Evolutionary conservation across 2,888 invertebrate genomes (phyloP), one percentile per base, ranked within the genome.

Genomic region (Myopa tessellatipennis): DNA sequence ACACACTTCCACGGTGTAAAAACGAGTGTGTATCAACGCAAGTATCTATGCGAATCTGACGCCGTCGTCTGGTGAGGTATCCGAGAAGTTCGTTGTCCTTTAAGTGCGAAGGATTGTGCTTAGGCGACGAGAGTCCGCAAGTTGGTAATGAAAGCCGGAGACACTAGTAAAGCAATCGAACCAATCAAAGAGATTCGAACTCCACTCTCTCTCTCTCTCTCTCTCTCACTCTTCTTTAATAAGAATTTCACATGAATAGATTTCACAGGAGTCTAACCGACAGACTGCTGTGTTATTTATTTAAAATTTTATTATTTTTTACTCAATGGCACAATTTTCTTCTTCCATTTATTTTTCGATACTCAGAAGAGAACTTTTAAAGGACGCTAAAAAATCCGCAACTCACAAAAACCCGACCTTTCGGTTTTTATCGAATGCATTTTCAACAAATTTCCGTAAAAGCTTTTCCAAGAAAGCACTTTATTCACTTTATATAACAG

Each of bases 131-230:
- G 61, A 36, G 60, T 68, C 36, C 55, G 68, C 79, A 80, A 82
- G 82, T 83, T 58, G 69, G 73, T 60, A 73, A 74, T 69, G 83
- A 83, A 80, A 81, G 78, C 79, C 79, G 50, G 78, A 26, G 74
- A 72, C 52, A 58, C 67, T 18, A 38, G 71, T n/a, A 55, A 55
- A 60, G 38, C 18, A 65, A 74, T 38, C 55, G 68, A 74, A 69
- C 45, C 70, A 58, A 38, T 40, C 67, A 40, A 67, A n/a, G 52
- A 65, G 34, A 58, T 55, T 52, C 67, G 18, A 74, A 16, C 67
- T n/a, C 36, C 36, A 55, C 60, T 71, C 38, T 71, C 71, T 34
- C 38, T 58, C 38, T 58, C 12, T 74, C 52, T 45, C 36, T 45
- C 26, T 50, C 40, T 65, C 65, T 12, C n/a, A 63, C 52, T 63